Base-by-base conservation (phyloP, 2,797 vertebrate genomes). In the Tinamus major region DNA sequence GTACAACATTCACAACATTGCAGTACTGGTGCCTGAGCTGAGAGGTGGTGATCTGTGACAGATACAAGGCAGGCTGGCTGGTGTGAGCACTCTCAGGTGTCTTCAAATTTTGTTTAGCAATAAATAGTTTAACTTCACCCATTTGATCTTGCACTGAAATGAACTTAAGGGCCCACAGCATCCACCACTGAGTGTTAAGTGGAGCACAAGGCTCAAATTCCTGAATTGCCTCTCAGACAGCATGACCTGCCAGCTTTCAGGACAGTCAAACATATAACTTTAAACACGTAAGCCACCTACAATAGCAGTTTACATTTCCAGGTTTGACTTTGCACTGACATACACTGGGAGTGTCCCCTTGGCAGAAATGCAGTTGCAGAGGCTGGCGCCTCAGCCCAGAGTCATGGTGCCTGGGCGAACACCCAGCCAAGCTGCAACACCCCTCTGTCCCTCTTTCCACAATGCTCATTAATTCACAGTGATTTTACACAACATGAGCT, bases 341-440 rank as follows among this genome's bases (percentile, higher is more conserved):
- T 42, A 63, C 1, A 26, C 46, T 70, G 67, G 83, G 83, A 92
- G 79, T 23, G 42, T 75, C 80, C 7, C 13, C 29, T 39, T 2
- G 4, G 59, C 74, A 86, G 74, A 74, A 72, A 27, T 20, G 51
- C 55, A 56, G 86, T 92, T 89, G 85, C 74, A 62, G 92, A 81
- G 68, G 70, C 82, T 71, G 82, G 44, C 48, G 85, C 9, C 67
- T n/a, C 65, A 21, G 44, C 79, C 13, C 0, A 0, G 72, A 87
- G 72, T 59, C 69, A 5, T 0, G 0, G 37, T 23, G 46, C 42
- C 71, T 65, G 51, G 0, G 0, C 16, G 69, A 91, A 62, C 67
- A 27, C 44, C 49, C 82, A 79, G 53, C 51, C 37, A 1, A 21
- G 61, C 59, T 76, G 42, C 61, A 65, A 7, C 44, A 51, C 33